Evolutionary conservation across 2,888 invertebrate species (phyloP).

Genomic region (Phanerotoma sp.): DNA sequence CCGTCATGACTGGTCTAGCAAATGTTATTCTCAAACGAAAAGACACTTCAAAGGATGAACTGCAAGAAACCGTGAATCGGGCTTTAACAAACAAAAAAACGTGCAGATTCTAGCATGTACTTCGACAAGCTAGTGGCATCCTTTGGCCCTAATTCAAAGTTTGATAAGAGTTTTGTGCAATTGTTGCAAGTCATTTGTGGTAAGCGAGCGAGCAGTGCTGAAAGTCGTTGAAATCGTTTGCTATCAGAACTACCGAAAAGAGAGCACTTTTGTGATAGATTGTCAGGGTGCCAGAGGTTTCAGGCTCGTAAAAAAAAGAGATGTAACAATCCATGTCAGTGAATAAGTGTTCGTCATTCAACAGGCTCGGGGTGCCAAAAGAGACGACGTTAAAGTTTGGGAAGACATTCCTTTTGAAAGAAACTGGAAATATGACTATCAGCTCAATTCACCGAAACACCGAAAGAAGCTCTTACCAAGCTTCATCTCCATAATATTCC

Average conservation of each 20-base stretch:
- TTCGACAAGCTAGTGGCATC: slow-evolving; percentile 10
- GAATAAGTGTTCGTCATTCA: not conserved
- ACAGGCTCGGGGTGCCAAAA: not conserved
- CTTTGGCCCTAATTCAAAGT: slow-evolving; percentile 22
- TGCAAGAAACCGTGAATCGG: slow-evolving; percentile 25
- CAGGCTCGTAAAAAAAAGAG: not conserved
- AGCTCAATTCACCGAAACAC: not conserved
- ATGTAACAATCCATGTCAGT: too few relatives aligned
- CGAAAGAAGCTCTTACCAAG: slow-evolving; percentile 11
- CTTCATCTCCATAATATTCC: slow-evolving; percentile 22
- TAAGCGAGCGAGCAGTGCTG: slow-evolving; percentile 29
- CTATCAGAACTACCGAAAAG: slow-evolving; percentile 25
- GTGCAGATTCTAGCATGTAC: slow-evolving; percentile 13
- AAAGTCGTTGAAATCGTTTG: slow-evolving; percentile 23
- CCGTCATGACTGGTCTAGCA: slow-evolving; percentile 17
- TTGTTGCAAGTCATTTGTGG: slow-evolving; percentile 31
- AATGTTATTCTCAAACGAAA: slow-evolving; percentile 23
- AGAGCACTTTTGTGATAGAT: not conserved
- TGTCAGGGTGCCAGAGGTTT: not conserved
- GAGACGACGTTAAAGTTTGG: not conserved
- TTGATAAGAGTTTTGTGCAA: slow-evolving; percentile 26
- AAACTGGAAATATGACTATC: slow-evolving; percentile 16
- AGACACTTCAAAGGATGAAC: slow-evolving; percentile 8
- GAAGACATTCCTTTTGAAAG: slow-evolving; percentile 23
- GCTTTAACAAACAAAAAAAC: slow-evolving; percentile 11